Evolutionary conservation across 2,888 invertebrate species (phyloP), one percentile per base, ranked within the genome.

Genomic region (Drosophila mettleri): DNA sequence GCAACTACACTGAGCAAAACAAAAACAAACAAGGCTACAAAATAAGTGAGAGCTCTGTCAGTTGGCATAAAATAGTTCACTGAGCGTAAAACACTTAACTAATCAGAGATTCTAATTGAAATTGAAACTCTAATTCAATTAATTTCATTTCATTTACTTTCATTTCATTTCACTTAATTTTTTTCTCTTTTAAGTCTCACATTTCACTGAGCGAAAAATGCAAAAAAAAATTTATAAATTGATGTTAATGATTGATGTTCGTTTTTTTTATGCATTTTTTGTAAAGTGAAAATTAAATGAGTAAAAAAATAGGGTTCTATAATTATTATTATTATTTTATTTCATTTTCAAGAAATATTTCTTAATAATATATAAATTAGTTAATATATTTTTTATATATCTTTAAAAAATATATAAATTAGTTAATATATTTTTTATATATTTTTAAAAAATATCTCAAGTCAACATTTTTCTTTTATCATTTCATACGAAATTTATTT

Each of bases 161-260:
- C n/a, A n/a, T n/a, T n/a, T n/a, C n/a, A n/a, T n/a, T n/a, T n/a
- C n/a, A n/a, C n/a, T n/a, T n/a, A n/a, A n/a, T n/a, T n/a, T n/a
- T n/a, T n/a, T n/a, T n/a, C n/a, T n/a, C n/a, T n/a, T n/a, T n/a
- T n/a, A n/a, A n/a, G n/a, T n/a, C n/a, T n/a, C n/a, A n/a, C n/a
- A n/a, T n/a, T n/a, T n/a, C 45, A 60, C 61, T 46, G 45, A 2
- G 31, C 61, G 36, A 41, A 39, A 45, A 61, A 14, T 16, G 18
- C 10, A 18, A 10, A 45, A n/a, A 16, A 3, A 3, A 20, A 4
- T 2, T 1, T 1, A 2, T 34, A n/a, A 10, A 12, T 2, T 12
- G n/a, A 33, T 7, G 14, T 2, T 7, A 34, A 34, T 34, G n/a
- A 34, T 7, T 34, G n/a, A n/a, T 34, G 24, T 24, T 24, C 24